Conservation (phyloP, 2,113 vertebrate species). For the Odobenus rosmarus region DNA sequence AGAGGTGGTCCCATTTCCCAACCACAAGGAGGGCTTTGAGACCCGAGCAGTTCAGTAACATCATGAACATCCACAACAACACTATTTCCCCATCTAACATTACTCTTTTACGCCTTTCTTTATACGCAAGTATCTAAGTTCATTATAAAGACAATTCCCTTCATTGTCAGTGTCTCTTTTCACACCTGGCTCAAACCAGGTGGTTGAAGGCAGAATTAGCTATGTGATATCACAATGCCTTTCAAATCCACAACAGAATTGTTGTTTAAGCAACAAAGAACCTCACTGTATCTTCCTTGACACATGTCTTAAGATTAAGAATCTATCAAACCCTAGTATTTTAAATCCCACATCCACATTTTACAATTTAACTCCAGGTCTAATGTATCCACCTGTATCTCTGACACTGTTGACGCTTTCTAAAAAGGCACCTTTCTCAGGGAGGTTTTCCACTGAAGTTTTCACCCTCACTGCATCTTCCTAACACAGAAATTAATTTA, state of each 20-base stretch:
- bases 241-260: neutral
- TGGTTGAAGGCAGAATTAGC: neutral
- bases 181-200: too few species aligned
- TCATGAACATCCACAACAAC: neutral
- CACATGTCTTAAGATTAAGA: neutral
- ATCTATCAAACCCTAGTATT: neutral
- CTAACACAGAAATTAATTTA: too few species aligned
- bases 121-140: neutral
- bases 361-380: slow-evolving; percentile 67
- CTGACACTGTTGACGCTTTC: slow-evolving; percentile 26
- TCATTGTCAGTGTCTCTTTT: neutral
- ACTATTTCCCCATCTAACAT: neutral
- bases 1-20: neutral
- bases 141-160: neutral
- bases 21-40: neutral
- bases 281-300: neutral
- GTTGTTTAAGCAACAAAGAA: neutral
- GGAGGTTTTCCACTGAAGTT: too few species aligned
- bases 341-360: neutral
- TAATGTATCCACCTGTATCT: slow-evolving; percentile 50
- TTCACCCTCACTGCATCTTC: too few species aligned
- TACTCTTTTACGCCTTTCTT: neutral
- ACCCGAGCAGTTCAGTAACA: neutral
- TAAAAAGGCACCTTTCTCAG: neutral
- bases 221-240: neutral